Conservation (phyloP, 92 coral and sea anemone species). For the Heliopora coerulea region DNA sequence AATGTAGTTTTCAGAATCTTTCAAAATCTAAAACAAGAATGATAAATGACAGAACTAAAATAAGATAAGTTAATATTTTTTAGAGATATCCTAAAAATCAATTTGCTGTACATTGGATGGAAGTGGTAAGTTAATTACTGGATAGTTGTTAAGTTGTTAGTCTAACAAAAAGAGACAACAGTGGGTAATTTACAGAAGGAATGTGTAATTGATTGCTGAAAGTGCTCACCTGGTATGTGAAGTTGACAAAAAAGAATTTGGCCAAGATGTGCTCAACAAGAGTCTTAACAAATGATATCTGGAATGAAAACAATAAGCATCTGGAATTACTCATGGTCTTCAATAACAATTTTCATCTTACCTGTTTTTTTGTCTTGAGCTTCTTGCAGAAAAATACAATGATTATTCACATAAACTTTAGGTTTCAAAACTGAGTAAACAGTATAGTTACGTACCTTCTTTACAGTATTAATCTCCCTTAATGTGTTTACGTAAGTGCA, state of each 20-base stretch:
- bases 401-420: not conserved
- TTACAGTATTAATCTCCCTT: conserved; percentile 84
- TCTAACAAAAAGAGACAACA: not conserved
- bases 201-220: no score
- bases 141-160: no score
- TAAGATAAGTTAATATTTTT: no score
- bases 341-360: not conserved
- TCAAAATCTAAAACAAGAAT: conserved; percentile 81
- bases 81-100: no score
- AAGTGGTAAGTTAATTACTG: no score
- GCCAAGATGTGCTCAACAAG: conserved; percentile 95
- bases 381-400: no score
- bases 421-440: no score
- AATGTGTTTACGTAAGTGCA: conserved; percentile 77
- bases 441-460: conserved; percentile 64
- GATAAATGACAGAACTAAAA: no score
- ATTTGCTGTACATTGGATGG: no score
- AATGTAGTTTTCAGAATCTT: conserved; percentile 91
- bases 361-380: no score
- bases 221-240: conserved; percentile 88
- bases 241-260: conserved; percentile 93
- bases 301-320: conserved; percentile 1
- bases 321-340: not conserved
- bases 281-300: conserved; percentile 85
- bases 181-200: no score